These are phyloP conservation scores for Macrobrachium rosenbergii DNA, from an alignment of 1,140 invertebrate species.

Conservation along the genomic window DNA sequence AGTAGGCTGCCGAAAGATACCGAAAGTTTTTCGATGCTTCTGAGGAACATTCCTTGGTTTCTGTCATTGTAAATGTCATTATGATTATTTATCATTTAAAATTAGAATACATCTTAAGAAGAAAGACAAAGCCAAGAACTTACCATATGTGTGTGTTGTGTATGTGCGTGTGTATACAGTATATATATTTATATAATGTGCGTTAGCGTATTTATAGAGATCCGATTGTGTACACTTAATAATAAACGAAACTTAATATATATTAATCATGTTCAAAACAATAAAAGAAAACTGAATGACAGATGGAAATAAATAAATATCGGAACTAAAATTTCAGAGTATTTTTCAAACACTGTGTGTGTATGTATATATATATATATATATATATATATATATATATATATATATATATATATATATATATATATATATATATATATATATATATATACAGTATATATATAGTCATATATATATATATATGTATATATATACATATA, in stretches of 20 bases:
- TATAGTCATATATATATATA: background rate
- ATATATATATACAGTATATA: background rate
- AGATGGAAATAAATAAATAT: background rate
- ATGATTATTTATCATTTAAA: background rate
- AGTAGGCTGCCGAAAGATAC: too few relatives aligned
- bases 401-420: background rate
- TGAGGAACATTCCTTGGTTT: background rate
- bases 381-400: background rate
- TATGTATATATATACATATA: conserved; percentile 3
- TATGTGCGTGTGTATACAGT: too few relatives aligned
- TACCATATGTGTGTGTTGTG: too few relatives aligned
- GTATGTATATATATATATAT: too few relatives aligned
- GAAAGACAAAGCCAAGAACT: too few relatives aligned
- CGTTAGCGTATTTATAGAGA: background rate
- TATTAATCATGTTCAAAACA: background rate
- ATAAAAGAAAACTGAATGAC: background rate
- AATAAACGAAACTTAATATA: too few relatives aligned
- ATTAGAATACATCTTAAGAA: too few relatives aligned
- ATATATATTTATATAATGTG: too few relatives aligned
- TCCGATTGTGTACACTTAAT: too few relatives aligned
- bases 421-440: background rate
- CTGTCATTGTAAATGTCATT: background rate
- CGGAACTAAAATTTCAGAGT: too few relatives aligned
- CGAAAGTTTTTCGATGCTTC: background rate
- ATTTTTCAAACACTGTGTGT: too few relatives aligned